These are phyloP conservation scores for Malurus melanocephalus DNA, from an alignment of 2,113 vertebrate species.

Conservation along the genomic window DNA sequence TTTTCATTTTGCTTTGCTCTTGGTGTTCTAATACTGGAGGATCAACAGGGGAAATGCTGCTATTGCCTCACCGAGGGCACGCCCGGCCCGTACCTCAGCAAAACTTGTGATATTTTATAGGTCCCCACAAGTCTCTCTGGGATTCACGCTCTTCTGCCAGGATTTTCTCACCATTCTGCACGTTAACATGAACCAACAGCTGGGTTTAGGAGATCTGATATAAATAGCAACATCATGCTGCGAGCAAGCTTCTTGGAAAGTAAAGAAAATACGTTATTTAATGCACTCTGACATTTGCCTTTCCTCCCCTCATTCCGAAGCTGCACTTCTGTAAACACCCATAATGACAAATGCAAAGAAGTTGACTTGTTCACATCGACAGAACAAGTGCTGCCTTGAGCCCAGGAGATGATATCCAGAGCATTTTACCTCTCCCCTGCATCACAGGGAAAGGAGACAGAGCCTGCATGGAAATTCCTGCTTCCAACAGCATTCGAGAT, in stretches of 20 bases:
- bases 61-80: not conserved
- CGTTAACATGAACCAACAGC: conserved; percentile 74
- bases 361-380: not conserved
- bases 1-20: not conserved
- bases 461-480: not conserved
- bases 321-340: conserved; percentile 41
- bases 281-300: conserved; percentile 49
- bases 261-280: conserved; percentile 48
- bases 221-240: conserved; percentile 70
- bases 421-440: not conserved
- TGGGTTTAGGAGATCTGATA: conserved; percentile 66
- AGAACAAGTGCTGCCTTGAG: not conserved
- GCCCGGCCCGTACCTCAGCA: not conserved
- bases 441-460: conserved; percentile 3
- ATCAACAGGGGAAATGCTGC: conserved; percentile 9
- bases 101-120: conserved; percentile 48
- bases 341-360: conserved; percentile 22
- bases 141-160: conserved; percentile 64
- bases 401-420: conserved; percentile 25
- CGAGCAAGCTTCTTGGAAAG: conserved; percentile 49
- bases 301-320: conserved; percentile 37
- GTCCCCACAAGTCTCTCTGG: conserved; percentile 46
- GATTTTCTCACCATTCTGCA: conserved; percentile 70
- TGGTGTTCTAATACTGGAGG: not conserved
- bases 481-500: not conserved